Percentiles rank a stretch among this genome's conserved stretches.
phyloP scores from a whole-genome alignment of 2,113 vertebrate species.

The Hystrix brachyura region DNA sequence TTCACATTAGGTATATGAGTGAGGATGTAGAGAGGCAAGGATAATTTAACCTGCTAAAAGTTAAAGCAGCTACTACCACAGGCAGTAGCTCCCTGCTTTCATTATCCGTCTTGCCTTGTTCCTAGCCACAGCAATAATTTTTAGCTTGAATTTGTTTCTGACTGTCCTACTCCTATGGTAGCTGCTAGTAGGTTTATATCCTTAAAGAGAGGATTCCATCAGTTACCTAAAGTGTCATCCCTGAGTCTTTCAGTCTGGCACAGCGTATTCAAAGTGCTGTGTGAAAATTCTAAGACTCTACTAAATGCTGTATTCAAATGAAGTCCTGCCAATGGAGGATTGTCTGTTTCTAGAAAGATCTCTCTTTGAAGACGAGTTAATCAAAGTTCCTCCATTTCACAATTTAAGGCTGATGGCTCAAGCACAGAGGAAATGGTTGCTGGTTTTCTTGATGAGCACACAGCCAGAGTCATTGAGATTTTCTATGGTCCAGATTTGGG shows the following conservation, averaged over 20 bases:
- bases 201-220: neutral
- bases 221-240: neutral
- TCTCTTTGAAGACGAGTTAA: neutral
- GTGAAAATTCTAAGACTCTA: neutral
- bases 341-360: neutral
- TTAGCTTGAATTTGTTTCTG: neutral
- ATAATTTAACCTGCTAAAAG: neutral
- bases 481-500: neutral
- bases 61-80: neutral
- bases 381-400: constrained; percentile 21
- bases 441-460: neutral
- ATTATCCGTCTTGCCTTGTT: neutral
- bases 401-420: neutral
- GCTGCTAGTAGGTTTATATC: neutral
- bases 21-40: neutral
- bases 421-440: neutral
- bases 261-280: neutral
- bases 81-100: neutral
- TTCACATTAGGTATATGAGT: neutral
- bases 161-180: neutral
- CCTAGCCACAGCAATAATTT: neutral
- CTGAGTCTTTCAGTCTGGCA: neutral
- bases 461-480: neutral
- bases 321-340: neutral
- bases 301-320: neutral